These are phyloP conservation scores for Sipha maydis DNA, from an alignment of 2,888 invertebrate species.

Conservation along the genomic window DNA sequence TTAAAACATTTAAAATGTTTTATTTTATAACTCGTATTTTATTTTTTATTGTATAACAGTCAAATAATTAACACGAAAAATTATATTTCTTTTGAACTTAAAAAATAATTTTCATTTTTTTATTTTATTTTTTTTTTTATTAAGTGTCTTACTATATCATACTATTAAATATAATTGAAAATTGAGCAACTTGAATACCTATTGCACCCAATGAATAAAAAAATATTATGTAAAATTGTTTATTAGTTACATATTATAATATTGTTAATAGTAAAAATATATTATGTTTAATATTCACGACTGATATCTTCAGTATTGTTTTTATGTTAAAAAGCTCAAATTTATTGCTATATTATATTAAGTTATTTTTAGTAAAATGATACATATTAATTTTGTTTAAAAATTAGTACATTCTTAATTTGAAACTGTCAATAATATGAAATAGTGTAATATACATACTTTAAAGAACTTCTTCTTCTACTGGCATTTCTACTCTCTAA, in stretches of 20 bases:
- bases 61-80: too few relatives aligned
- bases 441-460: too few relatives aligned
- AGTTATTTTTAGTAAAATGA: too few relatives aligned
- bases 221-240: background rate
- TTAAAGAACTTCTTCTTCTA: too few relatives aligned
- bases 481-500: too few relatives aligned
- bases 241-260: conserved; percentile 7
- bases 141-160: background rate
- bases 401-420: background rate
- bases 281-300: background rate
- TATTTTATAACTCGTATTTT: too few relatives aligned
- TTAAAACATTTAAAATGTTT: too few relatives aligned
- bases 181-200: background rate
- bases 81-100: too few relatives aligned
- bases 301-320: conserved; percentile 12
- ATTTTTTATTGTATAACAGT: too few relatives aligned
- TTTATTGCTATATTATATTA: background rate
- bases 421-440: background rate
- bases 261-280: background rate
- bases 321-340: background rate
- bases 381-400: background rate
- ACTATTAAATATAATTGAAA: too few relatives aligned
- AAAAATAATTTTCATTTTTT: background rate
- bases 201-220: background rate
- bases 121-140: too few relatives aligned